Evolutionary conservation across 1,140 invertebrate species (phyloP).

Genomic region (Chymomyza costata): DNA sequence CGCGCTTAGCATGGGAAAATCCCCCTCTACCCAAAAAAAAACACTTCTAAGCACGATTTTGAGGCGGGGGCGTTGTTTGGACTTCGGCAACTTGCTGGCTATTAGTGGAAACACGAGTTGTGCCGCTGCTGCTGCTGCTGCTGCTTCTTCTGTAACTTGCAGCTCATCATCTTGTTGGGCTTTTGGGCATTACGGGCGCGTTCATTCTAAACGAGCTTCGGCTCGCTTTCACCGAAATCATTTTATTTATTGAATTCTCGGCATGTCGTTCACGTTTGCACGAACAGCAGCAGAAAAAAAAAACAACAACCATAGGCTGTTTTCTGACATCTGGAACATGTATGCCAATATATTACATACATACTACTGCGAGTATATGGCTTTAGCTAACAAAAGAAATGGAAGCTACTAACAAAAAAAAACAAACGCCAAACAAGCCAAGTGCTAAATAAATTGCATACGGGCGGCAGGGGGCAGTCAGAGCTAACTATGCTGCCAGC

Average conservation of each 20-base stretch:
- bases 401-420: conserved; percentile 15
- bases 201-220: too few species aligned
- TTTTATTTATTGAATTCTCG: conserved; percentile 70
- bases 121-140: conserved; percentile 1
- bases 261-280: conserved; percentile 68
- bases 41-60: neutral
- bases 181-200: too few species aligned
- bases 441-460: conserved; percentile 52
- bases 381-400: conserved; percentile 1
- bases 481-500: too few species aligned
- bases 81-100: conserved; percentile 22
- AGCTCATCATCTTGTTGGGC: too few species aligned
- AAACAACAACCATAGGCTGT: too few species aligned
- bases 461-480: neutral
- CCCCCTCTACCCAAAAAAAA: too few species aligned
- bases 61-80: neutral
- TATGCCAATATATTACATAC: conserved; percentile 28
- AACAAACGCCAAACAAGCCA: neutral
- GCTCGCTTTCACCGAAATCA: conserved; percentile 67
- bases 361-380: conserved; percentile 23
- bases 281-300: too few species aligned
- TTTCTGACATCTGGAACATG: conserved; percentile 45
- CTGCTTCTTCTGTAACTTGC: conserved; percentile 34
- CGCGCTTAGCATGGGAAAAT: conserved; percentile 34
- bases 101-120: conserved; percentile 60